Base-by-base conservation (phyloP, 2,888 invertebrate genomes). In the Matsumyia berberina region DNA sequence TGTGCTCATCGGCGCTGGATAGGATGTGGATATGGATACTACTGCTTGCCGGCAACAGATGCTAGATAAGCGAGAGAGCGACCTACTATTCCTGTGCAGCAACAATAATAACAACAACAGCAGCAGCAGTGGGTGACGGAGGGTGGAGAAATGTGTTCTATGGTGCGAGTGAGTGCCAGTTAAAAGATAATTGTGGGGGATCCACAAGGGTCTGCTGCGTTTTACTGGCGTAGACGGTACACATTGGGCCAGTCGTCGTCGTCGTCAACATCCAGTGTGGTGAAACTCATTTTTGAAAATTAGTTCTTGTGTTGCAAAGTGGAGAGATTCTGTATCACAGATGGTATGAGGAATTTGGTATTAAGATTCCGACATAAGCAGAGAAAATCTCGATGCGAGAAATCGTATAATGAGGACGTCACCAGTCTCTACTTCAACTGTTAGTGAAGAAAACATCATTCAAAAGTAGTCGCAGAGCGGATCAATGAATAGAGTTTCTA, bases 61-160 rank as follows among this genome's bases (percentile, higher is more conserved):
- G 85, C 80, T 74, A 85, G 85, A 85, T 85, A 85, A 80, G 85
- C 64, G 62, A 70, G 78, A 78, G 78, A 64, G 69, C 79, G 83
- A 85, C 83, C 83, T 83, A 79, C 73, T 69, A 64, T 77, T 77
- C 11, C 55, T 37, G 37, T n/a, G 17, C 49, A 31, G 24, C 67
- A 46, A 5, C 58, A 42, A 29, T 39, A 39, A 24, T 46, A 55
- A 37, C 19, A 55, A 39, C 44, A 60, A 15, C 17, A 73, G 37
- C 55, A 69, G 67, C 17, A 73, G 37, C 55, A 69, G 67, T 80
- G 80, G 67, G 80, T 73, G 80, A 62, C 64, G 76, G 58, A 37
- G 62, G 35, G 62, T 70, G 76, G 58, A 37, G 62, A 29, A 69
- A 64, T 79, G 67, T 51, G 46, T 4, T 3, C 24, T 67, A 33